A percentile compares a stretch with the other conserved stretches of the same genome.
Evolutionary conservation across 2,113 vertebrate genomes (phyloP).

Genomic region (Indicator maculatus): DNA sequence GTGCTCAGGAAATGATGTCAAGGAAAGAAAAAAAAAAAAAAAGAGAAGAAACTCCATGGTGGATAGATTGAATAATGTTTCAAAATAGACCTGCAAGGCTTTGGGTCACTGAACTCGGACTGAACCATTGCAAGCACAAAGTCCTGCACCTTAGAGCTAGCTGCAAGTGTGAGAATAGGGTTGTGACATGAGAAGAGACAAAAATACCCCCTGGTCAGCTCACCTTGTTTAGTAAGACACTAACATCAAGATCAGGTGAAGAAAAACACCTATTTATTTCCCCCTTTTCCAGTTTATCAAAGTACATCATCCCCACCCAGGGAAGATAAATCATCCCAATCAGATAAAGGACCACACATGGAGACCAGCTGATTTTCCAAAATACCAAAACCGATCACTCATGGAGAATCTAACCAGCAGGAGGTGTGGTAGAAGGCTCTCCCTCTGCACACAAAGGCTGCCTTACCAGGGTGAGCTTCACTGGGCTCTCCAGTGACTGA

Average conservation of each 20-base stretch:
- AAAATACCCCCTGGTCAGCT: background rate
- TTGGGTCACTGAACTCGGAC: slow-evolving; percentile 57
- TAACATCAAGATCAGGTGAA: fast-evolving
- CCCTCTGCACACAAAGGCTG: background rate
- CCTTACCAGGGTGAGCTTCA: background rate
- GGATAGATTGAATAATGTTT: slow-evolving; percentile 59
- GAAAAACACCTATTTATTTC: background rate
- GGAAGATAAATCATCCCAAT: background rate
- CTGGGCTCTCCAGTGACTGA: background rate
- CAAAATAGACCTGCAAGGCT: slow-evolving; percentile 60
- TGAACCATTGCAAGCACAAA: background rate
- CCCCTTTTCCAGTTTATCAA: background rate
- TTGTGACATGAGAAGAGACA: background rate
- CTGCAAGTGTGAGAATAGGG: background rate
- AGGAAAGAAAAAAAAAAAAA: slow-evolving; percentile 34
- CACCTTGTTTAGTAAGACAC: background rate
- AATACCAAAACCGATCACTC: background rate
- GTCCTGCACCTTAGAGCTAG: background rate
- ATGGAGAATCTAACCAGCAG: background rate
- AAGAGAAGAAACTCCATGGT: slow-evolving; percentile 46
- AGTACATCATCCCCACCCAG: background rate
- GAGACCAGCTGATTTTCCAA: background rate
- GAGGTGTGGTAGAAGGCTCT: background rate
- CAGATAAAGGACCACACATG: background rate
- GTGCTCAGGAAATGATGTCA: slow-evolving; percentile 71